Conservation (phyloP, 1,140 invertebrate genomes). For the Eueides isabella region DNA sequence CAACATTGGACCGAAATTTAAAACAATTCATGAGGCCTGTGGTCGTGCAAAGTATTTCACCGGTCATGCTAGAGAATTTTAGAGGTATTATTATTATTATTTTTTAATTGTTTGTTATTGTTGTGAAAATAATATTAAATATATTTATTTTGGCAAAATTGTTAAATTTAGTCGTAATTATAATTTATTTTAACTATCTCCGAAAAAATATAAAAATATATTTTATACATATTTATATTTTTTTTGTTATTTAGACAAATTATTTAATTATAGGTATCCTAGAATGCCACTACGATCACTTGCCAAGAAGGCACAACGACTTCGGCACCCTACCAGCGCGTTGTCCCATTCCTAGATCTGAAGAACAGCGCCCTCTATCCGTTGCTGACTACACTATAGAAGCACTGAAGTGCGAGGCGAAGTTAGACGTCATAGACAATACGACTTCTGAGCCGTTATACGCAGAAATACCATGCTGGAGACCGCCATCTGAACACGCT, state of each 20-base stretch:
- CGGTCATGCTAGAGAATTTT: slow-evolving; percentile 81
- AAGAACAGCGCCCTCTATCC: slow-evolving; percentile 50
- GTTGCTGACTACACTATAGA: slow-evolving; percentile 69
- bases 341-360: slow-evolving; percentile 54
- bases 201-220: no score
- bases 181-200: no score
- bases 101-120: no score
- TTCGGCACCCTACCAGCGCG: slow-evolving; percentile 53
- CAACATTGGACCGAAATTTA: slow-evolving; percentile 70
- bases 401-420: slow-evolving; percentile 72
- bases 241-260: no score
- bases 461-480: slow-evolving; percentile 79
- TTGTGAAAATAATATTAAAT: no score
- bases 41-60: slow-evolving; percentile 76
- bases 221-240: no score
- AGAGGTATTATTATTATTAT: slow-evolving; percentile 61
- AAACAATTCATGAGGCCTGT: slow-evolving; percentile 80
- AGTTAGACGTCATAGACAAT: slow-evolving; percentile 65
- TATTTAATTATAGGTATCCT: slow-evolving; percentile 67
- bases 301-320: slow-evolving; percentile 65
- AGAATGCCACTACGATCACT: slow-evolving; percentile 80
- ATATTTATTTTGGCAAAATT: no score
- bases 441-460: slow-evolving; percentile 76
- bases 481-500: slow-evolving; percentile 70
- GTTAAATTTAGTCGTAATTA: no score